A percentile compares a stretch with the other conserved stretches of the same genome.
phyloP scores from a whole-genome alignment of 2,113 vertebrate genomes.

The Chinchilla lanigera region DNA sequence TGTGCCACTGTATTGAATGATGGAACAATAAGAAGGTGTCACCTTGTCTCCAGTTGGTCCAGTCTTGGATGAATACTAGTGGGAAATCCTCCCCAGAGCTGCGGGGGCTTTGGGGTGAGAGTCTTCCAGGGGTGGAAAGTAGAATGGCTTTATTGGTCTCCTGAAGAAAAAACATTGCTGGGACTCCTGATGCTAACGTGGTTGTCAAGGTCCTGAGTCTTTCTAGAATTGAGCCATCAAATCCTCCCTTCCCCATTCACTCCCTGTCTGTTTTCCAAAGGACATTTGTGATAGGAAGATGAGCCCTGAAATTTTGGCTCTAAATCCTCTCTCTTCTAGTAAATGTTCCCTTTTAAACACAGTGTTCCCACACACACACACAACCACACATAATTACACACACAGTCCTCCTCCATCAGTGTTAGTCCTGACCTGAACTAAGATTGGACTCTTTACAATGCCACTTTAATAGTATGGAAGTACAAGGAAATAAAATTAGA shows the following conservation, averaged over 20 bases:
- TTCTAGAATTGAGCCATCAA: not conserved
- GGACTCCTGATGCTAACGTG: not conserved
- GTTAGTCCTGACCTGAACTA: not conserved
- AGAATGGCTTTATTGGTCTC: not conserved
- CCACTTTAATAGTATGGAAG: slow-evolving; percentile 18
- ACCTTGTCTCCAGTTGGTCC: not conserved
- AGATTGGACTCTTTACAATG: slow-evolving; percentile 21
- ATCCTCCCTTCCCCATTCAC: not conserved
- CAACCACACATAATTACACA: not conserved
- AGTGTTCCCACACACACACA: not conserved
- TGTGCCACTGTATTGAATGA: not conserved
- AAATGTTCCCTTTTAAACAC: not conserved
- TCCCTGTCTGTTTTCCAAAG: not conserved
- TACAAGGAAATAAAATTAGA: slow-evolving; percentile 50
- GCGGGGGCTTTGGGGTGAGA: not conserved
- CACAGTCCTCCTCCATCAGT: not conserved
- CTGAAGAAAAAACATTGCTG: not conserved
- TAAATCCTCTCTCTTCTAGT: not conserved
- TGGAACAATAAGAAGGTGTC: not conserved
- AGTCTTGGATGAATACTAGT: not conserved
- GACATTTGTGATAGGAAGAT: not conserved
- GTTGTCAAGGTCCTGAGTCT: not conserved
- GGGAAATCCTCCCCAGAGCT: not conserved
- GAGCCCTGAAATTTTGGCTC: not conserved
- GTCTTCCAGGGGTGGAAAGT: not conserved